phyloP scores from a whole-genome alignment of 2,888 invertebrate genomes.

The Drosophila kambysellisi region DNA sequence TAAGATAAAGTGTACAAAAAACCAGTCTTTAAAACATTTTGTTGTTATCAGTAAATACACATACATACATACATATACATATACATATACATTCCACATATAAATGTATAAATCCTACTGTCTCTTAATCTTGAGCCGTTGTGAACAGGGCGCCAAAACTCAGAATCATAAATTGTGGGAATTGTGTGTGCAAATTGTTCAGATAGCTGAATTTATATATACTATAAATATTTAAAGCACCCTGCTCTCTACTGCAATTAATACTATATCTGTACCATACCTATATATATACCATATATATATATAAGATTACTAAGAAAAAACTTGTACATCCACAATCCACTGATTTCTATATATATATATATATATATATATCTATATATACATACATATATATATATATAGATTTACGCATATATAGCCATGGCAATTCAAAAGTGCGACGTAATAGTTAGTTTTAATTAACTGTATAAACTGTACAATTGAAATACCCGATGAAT shows the following conservation, averaged over 20 bases:
- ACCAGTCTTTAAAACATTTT: conserved; percentile 83
- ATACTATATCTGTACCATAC: conserved; percentile 21
- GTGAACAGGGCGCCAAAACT: conserved; percentile 24
- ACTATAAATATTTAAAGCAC: conserved; percentile 22
- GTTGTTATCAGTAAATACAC: conserved; percentile 50
- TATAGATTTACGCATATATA: conserved; percentile 1
- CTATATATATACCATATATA: conserved; percentile 1
- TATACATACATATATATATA: conserved; percentile 4
- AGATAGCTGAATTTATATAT: neutral
- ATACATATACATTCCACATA: conserved; percentile 32
- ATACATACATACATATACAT: conserved; percentile 23
- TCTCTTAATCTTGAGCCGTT: conserved; percentile 30
- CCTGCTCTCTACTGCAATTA: conserved; percentile 36
- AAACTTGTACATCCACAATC: conserved; percentile 31
- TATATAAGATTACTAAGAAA: neutral
- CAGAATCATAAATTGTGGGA: conserved; percentile 2
- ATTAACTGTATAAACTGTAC: conserved; percentile 34
- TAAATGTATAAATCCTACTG: conserved; percentile 44
- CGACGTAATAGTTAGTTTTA: conserved; percentile 15
- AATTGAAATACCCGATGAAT: conserved; percentile 17
- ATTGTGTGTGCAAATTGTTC: conserved; percentile 5
- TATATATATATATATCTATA: conserved; percentile 4
- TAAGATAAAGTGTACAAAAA: conserved; percentile 83
- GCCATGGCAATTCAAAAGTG: conserved; percentile 47
- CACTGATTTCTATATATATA: conserved; percentile 12